Evolutionary conservation across 2,797 vertebrate genomes (phyloP).

Genomic region (Hypotaenidia okinawae): DNA sequence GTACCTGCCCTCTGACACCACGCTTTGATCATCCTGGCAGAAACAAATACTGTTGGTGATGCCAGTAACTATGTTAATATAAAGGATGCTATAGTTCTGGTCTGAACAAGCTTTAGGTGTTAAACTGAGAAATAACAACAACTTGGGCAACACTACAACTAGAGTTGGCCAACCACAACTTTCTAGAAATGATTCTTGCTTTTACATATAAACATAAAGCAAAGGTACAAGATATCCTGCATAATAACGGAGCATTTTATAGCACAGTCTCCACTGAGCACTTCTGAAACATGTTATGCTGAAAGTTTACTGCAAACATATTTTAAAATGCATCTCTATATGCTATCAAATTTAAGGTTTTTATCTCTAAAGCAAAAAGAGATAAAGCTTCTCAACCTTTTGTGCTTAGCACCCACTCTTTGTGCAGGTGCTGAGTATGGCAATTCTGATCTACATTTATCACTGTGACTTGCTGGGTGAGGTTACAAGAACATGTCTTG

Average conservation of each 20-base stretch:
- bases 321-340: not conserved
- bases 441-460: not conserved
- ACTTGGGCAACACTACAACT: not conserved
- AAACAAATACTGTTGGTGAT: not conserved
- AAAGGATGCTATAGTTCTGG: not conserved
- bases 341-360: not conserved
- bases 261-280: not conserved
- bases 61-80: not conserved
- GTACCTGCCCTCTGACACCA: not conserved
- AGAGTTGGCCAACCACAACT: not conserved
- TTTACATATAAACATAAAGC: not conserved
- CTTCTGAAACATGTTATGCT: fast-evolving
- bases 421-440: not conserved
- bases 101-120: not conserved
- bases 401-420: not conserved
- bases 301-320: not conserved
- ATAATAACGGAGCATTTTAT: not conserved
- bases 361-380: not conserved
- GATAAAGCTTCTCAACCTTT: not conserved
- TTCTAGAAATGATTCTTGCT: not conserved
- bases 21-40: not conserved
- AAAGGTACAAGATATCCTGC: fast-evolving
- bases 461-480: not conserved
- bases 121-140: not conserved
- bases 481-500: not conserved